Evolutionary conservation across 1,140 invertebrate species (phyloP), one percentile per base, ranked within the genome.

Genomic region (Temnothorax curvispinosus): DNA sequence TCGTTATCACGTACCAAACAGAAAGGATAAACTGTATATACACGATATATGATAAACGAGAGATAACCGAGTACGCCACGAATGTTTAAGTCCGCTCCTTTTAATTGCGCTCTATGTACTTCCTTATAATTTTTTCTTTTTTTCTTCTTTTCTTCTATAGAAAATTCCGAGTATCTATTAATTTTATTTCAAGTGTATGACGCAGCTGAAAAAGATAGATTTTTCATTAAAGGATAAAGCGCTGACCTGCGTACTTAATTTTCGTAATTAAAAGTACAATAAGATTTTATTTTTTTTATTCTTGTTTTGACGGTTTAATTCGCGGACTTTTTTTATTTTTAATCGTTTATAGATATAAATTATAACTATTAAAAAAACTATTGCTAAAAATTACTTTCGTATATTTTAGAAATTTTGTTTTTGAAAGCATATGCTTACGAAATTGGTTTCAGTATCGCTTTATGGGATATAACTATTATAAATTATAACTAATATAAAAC

Each of bases 1-100:
- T 96, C 27, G 94, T 72, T 41, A 32, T 58, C 21, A 8, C 89
- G 90, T 96, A 96, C 96, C 96, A 90, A 92, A 85, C 56, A 75
- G 47, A 88, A 85, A 77, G 58, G 21, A 90, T 11, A 65, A 67
- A 69, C 58, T 21, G 21, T 52, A 41, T 15, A n/a, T n/a, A 21
- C 5, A 27, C 27, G 27, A 27, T 27, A 27, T 27, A 27, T 27
- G 64, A 82, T 82, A 82, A 58, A 35, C 13, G 44, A 72, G 18
- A 82, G 67, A 62, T 84, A 75, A 0, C 27, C 54, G 18, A 21
- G 27, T 35, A 41, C n/a, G 56, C 11, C 1, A 35, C 5, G 35
- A 58, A 67, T 32, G 35, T 5, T 58, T 9, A 21, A 54, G 3
- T 52, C 52, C 5, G 13, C 0, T 15, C 5, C 0, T 27, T 27